phyloP scores from a whole-genome alignment of 2,797 vertebrate genomes.

The Lepilemur septentrionalis region DNA sequence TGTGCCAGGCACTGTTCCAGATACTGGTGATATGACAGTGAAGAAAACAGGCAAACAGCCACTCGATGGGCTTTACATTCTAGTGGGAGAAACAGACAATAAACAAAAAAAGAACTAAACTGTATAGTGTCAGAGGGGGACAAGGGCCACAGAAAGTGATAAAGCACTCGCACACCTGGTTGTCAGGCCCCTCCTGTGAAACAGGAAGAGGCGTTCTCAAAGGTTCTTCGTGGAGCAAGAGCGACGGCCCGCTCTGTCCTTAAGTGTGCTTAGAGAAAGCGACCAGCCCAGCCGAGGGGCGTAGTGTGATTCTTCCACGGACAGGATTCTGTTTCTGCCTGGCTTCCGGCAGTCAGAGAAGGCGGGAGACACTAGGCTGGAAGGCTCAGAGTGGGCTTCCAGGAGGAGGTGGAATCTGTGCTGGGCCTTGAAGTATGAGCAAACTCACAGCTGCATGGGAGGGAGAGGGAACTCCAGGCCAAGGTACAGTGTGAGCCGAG shows the following conservation, averaged over 20 bases:
- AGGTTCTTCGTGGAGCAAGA: background rate
- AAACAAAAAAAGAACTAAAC: background rate
- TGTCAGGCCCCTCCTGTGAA: background rate
- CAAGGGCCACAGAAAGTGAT: fast-evolving
- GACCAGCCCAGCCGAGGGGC: background rate
- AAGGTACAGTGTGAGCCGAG: no score
- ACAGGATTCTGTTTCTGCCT: background rate
- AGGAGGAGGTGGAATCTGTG: background rate
- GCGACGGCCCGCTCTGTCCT: background rate
- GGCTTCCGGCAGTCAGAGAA: background rate
- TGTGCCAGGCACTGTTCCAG: background rate
- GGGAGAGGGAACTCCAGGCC: background rate
- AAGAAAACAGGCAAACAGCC: background rate
- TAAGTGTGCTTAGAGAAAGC: background rate
- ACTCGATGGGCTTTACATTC: background rate
- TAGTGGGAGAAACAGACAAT: background rate
- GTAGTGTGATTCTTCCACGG: background rate
- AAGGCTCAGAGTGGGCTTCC: background rate
- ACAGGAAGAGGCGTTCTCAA: background rate
- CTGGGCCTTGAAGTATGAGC: background rate
- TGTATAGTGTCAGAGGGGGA: background rate
- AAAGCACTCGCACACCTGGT: background rate
- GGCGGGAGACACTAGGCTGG: background rate
- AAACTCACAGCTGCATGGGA: background rate
- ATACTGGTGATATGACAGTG: background rate